These are phyloP conservation scores for Macrobrachium rosenbergii DNA, from an alignment of 1,140 invertebrate species.

Conservation along the genomic window DNA sequence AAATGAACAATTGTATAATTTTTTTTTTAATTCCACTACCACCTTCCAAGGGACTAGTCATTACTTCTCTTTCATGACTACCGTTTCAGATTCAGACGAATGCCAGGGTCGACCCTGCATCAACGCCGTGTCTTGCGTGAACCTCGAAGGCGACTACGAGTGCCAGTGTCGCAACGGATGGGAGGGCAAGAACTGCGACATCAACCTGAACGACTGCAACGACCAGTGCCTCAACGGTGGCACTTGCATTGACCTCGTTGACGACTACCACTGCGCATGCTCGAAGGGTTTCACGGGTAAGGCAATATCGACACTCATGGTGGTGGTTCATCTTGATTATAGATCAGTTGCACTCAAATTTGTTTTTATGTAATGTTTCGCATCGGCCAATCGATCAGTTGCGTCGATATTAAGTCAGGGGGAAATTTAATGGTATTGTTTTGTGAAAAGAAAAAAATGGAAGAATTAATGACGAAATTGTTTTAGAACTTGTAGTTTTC, in stretches of 20 bases:
- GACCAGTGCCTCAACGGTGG: constrained; percentile 78
- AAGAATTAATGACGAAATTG: no score
- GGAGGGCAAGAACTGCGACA: constrained; percentile 88
- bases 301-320: not conserved
- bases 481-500: no score
- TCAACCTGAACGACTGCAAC: constrained; percentile 80
- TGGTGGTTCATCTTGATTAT: not conserved
- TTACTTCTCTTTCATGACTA: constrained; percentile 79
- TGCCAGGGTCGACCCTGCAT: constrained; percentile 78
- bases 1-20: no score
- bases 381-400: no score
- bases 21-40: not conserved
- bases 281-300: constrained; percentile 82
- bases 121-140: constrained; percentile 84
- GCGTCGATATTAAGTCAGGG: no score
- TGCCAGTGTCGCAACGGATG: constrained; percentile 90
- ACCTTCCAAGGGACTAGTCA: constrained; percentile 69
- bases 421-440: not conserved
- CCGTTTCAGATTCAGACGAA: constrained; percentile 73
- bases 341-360: not conserved
- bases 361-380: not conserved
- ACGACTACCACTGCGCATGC: constrained; percentile 79
- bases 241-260: constrained; percentile 72
- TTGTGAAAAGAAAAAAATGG: not conserved
- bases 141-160: constrained; percentile 86